Conservation (phyloP, 2,888 invertebrate species). For the Pollenia angustigena region DNA sequence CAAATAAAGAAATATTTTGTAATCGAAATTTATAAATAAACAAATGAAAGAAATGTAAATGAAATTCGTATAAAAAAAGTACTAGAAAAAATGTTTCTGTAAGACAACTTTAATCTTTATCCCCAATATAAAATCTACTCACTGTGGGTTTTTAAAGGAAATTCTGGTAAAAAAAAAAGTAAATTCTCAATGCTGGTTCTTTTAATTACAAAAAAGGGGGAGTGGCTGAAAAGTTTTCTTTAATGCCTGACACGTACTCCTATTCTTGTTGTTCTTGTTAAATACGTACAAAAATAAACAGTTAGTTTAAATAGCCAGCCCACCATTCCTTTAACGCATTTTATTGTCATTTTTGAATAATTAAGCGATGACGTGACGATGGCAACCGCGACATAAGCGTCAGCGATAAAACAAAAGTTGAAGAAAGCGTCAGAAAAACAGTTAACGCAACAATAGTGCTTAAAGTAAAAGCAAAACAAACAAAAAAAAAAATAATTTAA, state of each 20-base stretch:
- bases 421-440: slow-evolving; percentile 24
- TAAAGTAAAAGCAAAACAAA: slow-evolving; percentile 46
- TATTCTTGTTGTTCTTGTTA: background rate
- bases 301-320: slow-evolving; percentile 39
- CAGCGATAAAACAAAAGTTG: background rate
- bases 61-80: slow-evolving; percentile 23
- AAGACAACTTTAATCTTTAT: background rate
- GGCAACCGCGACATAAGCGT: slow-evolving; percentile 17
- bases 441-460: slow-evolving; percentile 26
- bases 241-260: slow-evolving; percentile 63
- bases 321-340: slow-evolving; percentile 55
- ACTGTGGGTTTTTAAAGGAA: background rate
- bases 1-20: slow-evolving; percentile 67
- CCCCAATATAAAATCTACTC: background rate
- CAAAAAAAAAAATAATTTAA: slow-evolving; percentile 31
- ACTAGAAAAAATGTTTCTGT: background rate
- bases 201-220: slow-evolving; percentile 20
- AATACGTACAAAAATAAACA: slow-evolving; percentile 48
- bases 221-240: slow-evolving; percentile 34
- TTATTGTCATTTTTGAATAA: slow-evolving; percentile 43
- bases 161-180: slow-evolving; percentile 36
- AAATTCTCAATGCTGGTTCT: slow-evolving; percentile 27
- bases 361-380: slow-evolving; percentile 49
- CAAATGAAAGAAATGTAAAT: slow-evolving; percentile 16
- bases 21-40: slow-evolving; percentile 54